Evolutionary conservation across 2,888 invertebrate genomes (phyloP).

Genomic region (Tachina grossa): DNA sequence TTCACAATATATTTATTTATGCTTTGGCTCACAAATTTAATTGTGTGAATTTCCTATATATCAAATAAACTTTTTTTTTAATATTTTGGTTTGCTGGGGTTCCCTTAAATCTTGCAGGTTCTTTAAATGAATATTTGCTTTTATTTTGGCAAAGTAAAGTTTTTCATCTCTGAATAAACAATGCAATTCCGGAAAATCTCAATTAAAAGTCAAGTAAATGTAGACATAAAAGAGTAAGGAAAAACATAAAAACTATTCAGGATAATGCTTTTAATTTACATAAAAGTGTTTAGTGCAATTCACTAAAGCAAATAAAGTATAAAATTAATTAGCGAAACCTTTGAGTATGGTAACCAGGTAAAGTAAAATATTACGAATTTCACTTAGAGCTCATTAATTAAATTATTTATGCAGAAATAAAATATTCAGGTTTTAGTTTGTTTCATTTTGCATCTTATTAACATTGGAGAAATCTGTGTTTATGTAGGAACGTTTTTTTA

Average conservation of each 20-base stretch:
- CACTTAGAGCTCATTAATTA: slow-evolving; percentile 7
- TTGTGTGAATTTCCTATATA: too few species aligned
- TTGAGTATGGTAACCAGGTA: neutral
- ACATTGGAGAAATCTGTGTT: slow-evolving; percentile 10
- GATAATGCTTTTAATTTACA: slow-evolving; percentile 33
- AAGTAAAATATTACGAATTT: neutral
- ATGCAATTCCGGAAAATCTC: slow-evolving; percentile 41
- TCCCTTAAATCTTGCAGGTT: neutral
- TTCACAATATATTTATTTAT: too few species aligned
- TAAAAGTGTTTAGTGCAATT: slow-evolving; percentile 49
- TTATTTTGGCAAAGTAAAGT: slow-evolving; percentile 57
- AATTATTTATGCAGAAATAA: slow-evolving; percentile 55
- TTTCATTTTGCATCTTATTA: slow-evolving; percentile 26
- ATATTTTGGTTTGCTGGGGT: too few species aligned
- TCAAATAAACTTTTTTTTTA: too few species aligned
- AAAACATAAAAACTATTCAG: neutral
- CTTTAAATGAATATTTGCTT: slow-evolving; percentile 66
- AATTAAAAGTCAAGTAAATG: slow-evolving; percentile 54
- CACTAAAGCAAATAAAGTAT: neutral
- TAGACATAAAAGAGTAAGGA: neutral
- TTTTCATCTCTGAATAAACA: slow-evolving; percentile 12
- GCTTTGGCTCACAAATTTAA: too few species aligned
- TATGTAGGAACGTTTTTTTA: neutral
- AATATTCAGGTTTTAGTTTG: neutral
- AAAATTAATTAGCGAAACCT: neutral